Evolutionary conservation across 2,113 vertebrate genomes (phyloP).

Genomic region (Alethe castanea): DNA sequence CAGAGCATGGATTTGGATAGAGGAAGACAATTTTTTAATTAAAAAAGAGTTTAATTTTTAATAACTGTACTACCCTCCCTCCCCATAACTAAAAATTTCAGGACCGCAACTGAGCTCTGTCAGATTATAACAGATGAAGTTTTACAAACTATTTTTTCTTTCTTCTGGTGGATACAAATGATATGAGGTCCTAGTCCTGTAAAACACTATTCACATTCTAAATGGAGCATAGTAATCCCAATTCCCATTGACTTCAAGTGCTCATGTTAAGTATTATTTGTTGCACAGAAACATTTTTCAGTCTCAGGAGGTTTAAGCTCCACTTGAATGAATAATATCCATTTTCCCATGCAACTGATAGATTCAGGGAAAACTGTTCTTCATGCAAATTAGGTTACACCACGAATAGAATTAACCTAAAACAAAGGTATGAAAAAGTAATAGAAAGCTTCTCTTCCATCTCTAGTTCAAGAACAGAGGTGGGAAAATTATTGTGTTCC

Average conservation of each 20-base stretch:
- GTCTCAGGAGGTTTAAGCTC: constrained; percentile 1
- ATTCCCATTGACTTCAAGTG: constrained; percentile 39
- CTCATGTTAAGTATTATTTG: constrained; percentile 31
- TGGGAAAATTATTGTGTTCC: neutral
- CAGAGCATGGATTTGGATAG: neutral
- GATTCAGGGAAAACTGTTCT: constrained; percentile 6
- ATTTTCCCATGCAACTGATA: constrained; percentile 13
- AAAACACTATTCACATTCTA: constrained; percentile 11
- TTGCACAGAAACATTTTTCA: constrained; percentile 34
- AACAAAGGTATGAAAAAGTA: neutral
- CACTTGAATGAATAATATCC: constrained; percentile 6
- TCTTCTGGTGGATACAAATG: neutral
- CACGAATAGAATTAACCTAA: constrained; percentile 12
- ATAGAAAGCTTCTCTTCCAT: neutral
- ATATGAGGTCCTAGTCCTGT: neutral
- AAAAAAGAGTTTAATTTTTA: neutral
- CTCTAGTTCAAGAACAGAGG: neutral
- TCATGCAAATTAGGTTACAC: constrained; percentile 18
- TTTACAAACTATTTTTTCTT: neutral
- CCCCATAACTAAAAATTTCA: neutral
- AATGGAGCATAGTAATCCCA: constrained; percentile 1
- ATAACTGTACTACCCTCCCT: neutral
- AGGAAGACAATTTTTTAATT: neutral
- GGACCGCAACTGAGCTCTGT: neutral
- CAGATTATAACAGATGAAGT: neutral